phyloP scores from a whole-genome alignment of 2,113 vertebrate species.

The Kryptolebias marmoratus region DNA sequence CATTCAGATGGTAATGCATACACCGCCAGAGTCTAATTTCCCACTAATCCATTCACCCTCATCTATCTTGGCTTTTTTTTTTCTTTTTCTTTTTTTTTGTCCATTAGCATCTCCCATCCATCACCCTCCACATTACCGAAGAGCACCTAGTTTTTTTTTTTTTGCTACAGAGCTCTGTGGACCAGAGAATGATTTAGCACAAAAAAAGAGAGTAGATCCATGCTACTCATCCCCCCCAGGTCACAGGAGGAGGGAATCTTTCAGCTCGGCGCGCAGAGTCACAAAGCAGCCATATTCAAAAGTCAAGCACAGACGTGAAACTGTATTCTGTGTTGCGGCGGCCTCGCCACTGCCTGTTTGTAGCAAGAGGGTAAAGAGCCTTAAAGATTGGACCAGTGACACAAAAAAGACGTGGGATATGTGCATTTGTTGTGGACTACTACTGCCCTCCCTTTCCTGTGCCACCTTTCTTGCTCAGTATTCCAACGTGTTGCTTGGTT shows the following conservation, averaged over 20 bases:
- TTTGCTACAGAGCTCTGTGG: conserved; percentile 52
- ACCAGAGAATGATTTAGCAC: conserved; percentile 66
- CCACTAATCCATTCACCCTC: conserved; percentile 59
- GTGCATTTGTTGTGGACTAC: conserved; percentile 64
- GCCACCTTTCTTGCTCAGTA: conserved; percentile 68
- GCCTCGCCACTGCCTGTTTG: conserved; percentile 56
- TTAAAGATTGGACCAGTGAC: conserved; percentile 68
- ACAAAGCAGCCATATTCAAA: conserved; percentile 71
- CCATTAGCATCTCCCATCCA: conserved; percentile 60
- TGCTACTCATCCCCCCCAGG: conserved; percentile 20
- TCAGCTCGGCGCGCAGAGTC: conserved; percentile 54
- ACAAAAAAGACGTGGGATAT: conserved; percentile 53
- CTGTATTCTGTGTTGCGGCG: conserved; percentile 52
- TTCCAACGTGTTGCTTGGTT: conserved; percentile 72
- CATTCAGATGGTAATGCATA: conserved; percentile 62
- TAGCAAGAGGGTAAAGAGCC: conserved; percentile 65
- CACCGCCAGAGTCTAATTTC: conserved; percentile 62
- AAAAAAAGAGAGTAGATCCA: conserved; percentile 20
- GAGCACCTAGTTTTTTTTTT: conserved; percentile 35
- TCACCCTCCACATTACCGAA: conserved; percentile 32
- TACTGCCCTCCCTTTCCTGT: conserved; percentile 61
- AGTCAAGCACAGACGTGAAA: conserved; percentile 64
- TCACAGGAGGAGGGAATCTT: conserved; percentile 61
- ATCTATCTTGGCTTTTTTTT: conserved; percentile 48
- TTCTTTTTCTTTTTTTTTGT: conserved; percentile 11